Percentiles rank a stretch among this genome's conserved stretches.
phyloP scores from a whole-genome alignment of 1,140 invertebrate species.

The Orussus abietinus region DNA sequence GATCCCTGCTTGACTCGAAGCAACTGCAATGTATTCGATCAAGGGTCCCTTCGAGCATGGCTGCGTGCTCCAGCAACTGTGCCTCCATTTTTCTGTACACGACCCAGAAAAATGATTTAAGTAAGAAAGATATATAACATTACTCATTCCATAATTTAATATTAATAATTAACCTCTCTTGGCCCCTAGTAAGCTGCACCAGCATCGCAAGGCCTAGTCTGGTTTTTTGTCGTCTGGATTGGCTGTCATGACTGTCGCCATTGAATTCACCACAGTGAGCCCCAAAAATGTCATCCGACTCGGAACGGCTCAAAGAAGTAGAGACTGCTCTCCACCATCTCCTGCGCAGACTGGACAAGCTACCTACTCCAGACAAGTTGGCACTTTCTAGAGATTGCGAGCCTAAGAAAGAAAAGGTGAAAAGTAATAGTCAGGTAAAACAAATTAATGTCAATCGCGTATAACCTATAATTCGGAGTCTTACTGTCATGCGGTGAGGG shows the following conservation, averaged over 20 bases:
- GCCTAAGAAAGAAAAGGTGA: conserved; percentile 35
- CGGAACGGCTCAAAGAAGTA: conserved; percentile 51
- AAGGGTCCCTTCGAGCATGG: conserved; percentile 73
- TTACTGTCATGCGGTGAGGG: conserved; percentile 33
- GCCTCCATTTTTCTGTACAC: conserved; percentile 57
- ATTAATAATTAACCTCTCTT: conserved; percentile 33
- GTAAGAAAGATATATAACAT: conserved; percentile 4
- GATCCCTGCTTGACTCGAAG: conserved; percentile 26
- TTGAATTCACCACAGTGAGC: conserved; percentile 36
- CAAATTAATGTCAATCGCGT: too few species aligned
- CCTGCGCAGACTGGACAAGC: conserved; percentile 56
- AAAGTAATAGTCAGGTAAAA: too few species aligned
- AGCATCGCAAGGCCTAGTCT: conserved; percentile 58
- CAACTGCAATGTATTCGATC: conserved; percentile 64
- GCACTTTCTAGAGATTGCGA: conserved; percentile 41
- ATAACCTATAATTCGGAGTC: too few species aligned
- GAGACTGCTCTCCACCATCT: conserved; percentile 55
- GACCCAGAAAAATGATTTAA: conserved; percentile 6
- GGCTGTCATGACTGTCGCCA: conserved; percentile 21
- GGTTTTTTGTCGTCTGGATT: conserved; percentile 40
- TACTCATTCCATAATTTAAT: conserved; percentile 1
- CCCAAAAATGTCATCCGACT: conserved; percentile 42
- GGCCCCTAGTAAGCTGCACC: conserved; percentile 40
- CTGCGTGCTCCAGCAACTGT: conserved; percentile 76
- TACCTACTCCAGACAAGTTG: conserved; percentile 39